Evolutionary conservation across 1,140 invertebrate species (phyloP), one percentile per base, ranked within the genome.

Genomic region (Gryon sp.): DNA sequence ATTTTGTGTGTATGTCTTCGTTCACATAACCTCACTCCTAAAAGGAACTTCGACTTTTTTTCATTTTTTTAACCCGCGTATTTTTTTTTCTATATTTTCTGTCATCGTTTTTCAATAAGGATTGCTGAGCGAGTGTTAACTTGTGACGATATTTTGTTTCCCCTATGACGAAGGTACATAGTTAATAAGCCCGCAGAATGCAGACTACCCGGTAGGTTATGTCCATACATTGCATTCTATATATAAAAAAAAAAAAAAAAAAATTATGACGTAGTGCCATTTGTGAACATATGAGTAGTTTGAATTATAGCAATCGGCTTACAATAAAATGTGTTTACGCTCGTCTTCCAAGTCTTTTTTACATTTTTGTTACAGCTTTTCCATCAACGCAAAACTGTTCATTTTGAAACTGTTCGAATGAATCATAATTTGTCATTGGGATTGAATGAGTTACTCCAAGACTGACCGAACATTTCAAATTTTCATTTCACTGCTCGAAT

Each of bases 11-110:
- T 36, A n/a, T n/a, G 28, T 45, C 40, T 16, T 32, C 50, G 24
- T 53, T 26, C 46, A 62, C 15, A n/a, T 40, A 65, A 12, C 18
- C 19, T 45, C 60, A 57, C 40, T 59, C 57, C 43, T 32, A 46
- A 38, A 59, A 75, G 66, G 46, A 79, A 76, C 59, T 65, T 70
- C 63, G 53, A 45, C 65, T 22, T 73, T 74, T 48, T 57, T 52
- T 50, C 26, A 78, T 63, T 63, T 36, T 74, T 53, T 26, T 22
- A 63, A 55, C 28, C 11, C 24, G 14, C 28, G 11, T 68, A 50
- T 45, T 14, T 48, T 34, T 2, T 7, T 34, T 30, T 53, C 20
- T 48, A 9, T 41, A 43, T 69, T 55, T 32, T 57, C 18, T 28
- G 46, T 41, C 24, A 57, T 19, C 52, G 16, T 36, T 76, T 59